phyloP scores from a whole-genome alignment of 2,113 vertebrate genomes.

The Bettongia penicillata region DNA sequence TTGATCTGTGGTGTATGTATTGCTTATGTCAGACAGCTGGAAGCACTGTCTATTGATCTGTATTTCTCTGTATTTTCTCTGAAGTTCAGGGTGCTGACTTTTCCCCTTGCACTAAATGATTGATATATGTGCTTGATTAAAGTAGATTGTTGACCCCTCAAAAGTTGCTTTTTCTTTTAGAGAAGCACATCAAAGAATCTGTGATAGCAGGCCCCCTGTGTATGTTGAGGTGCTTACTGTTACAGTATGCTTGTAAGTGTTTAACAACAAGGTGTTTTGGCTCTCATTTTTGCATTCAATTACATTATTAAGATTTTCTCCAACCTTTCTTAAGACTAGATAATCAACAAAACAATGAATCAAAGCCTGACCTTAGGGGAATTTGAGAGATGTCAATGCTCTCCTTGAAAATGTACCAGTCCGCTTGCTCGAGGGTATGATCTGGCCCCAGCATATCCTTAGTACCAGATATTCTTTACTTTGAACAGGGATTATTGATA shows the following conservation, averaged over 20 bases:
- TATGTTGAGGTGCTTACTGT: too few relatives aligned
- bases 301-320: background rate
- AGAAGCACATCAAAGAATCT: too few relatives aligned
- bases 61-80: too few relatives aligned
- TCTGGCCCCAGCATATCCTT: background rate
- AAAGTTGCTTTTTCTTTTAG: too few relatives aligned
- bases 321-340: background rate
- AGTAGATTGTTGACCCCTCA: too few relatives aligned
- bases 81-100: too few relatives aligned
- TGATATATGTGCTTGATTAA: too few relatives aligned
- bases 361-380: background rate
- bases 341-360: background rate
- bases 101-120: too few relatives aligned
- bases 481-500: background rate
- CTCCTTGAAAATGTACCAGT: background rate
- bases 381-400: background rate
- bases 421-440: background rate
- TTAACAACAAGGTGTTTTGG: background rate
- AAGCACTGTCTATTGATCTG: too few relatives aligned
- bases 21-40: too few relatives aligned
- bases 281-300: background rate
- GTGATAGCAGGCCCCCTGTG: too few relatives aligned
- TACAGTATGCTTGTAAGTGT: background rate
- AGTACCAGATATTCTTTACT: background rate
- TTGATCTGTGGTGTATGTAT: too few relatives aligned